These are phyloP conservation scores for Clitarchus hookeri DNA, from an alignment of 2,888 invertebrate genomes.

Conservation along the genomic window DNA sequence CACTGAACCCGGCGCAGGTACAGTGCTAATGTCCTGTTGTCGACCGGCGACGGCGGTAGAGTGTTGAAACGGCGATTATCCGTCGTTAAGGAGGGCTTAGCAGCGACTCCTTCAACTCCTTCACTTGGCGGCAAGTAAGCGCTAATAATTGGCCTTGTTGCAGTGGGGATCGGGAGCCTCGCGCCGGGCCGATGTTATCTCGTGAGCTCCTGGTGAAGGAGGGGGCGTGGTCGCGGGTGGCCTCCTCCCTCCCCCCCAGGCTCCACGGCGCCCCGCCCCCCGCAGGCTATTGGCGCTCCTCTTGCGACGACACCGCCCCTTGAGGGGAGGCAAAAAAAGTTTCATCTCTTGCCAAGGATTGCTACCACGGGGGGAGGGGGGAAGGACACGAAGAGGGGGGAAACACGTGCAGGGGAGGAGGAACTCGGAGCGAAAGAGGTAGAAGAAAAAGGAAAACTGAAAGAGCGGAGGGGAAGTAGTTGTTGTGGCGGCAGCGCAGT, in stretches of 20 bases:
- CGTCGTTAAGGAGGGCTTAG: constrained; percentile 9
- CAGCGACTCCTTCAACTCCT: constrained; percentile 3
- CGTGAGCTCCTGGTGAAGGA: background rate
- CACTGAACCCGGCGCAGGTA: background rate
- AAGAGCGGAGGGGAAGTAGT: background rate
- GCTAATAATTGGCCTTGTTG: background rate
- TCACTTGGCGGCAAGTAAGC: background rate
- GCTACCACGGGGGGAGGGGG: background rate
- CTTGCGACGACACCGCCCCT: background rate
- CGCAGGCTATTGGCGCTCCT: background rate
- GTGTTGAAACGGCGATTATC: background rate
- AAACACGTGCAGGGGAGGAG: too few relatives aligned
- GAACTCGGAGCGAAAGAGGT: too few relatives aligned
- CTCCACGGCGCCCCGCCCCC: background rate
- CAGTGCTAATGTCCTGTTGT: background rate
- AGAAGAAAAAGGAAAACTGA: too few relatives aligned
- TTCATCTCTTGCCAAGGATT: background rate
- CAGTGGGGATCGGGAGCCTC: background rate
- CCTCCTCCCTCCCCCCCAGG: background rate
- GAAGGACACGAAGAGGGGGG: too few relatives aligned
- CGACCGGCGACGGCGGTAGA: background rate
- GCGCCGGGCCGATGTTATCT: background rate
- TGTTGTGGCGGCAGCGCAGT: background rate
- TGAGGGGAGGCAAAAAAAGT: background rate
- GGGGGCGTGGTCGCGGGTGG: background rate